Base-by-base conservation (phyloP, 2,888 invertebrate genomes). In the Phasia obesa region DNA sequence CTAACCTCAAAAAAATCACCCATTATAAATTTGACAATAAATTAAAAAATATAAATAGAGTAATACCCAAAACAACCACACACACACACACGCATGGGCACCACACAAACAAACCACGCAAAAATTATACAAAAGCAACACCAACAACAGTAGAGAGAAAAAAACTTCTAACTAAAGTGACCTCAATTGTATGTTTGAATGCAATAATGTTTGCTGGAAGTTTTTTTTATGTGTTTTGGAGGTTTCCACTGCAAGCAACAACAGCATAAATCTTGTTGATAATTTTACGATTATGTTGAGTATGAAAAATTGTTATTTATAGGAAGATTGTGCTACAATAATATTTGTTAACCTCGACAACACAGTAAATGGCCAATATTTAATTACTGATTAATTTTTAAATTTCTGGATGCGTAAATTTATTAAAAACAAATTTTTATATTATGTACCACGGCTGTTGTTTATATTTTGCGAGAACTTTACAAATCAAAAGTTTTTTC, bases 21-120 rank as follows among this genome's bases (percentile, higher is more conserved):
- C n/a, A n/a, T n/a, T n/a, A 55, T 70, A 49, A 77, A 64, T 77
- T 62, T 77, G 62, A 55, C 53, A 62, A 77, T 77, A 70, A 77
- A 77, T 79, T 73, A 64, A 44, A 64, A 44, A 65, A 53, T 73
- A 53, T 57, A 65, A 73, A 73, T 65, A 51, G 57, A 73, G 62
- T 77, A 62, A 64, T 62, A 77, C 60, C 15, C 65, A 4, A 57
- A 64, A 27, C 57, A 65, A 57, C 49, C 65, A 13, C 23, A 23
- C 23, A 6, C 15, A n/a, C 13, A 15, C 44, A 31, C 21, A 57
- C n/a, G n/a, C n/a, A n/a, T n/a, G n/a, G n/a, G n/a, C n/a, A n/a
- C 7, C 31, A 31, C 53, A 15, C 25, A 27, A 53, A 57, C 27
- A 9, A 42, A 17, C 21, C 11, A 21, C 11, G 13, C 4, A 17